Conservation (phyloP, 2,888 invertebrate genomes). For the Pristionchus fissidentatus region DNA sequence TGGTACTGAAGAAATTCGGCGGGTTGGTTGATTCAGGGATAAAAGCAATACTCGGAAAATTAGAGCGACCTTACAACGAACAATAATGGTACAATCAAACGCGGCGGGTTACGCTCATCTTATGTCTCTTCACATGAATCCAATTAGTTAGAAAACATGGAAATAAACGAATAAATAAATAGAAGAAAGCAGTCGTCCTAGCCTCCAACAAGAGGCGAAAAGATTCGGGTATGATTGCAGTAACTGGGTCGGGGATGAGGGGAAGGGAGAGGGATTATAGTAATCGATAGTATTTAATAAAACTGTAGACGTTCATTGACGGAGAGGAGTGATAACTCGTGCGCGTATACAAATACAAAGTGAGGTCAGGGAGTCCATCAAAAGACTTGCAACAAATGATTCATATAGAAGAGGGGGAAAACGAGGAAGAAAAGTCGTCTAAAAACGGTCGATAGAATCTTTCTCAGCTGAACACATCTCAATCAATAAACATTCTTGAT, state of each 20-base stretch:
- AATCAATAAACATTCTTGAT: no score
- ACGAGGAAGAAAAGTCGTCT: constrained; percentile 8
- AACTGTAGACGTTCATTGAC: constrained; percentile 19
- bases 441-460: not conserved
- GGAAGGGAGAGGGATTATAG: not conserved
- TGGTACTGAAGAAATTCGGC: not conserved
- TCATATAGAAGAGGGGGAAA: constrained; percentile 19
- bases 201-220: not conserved
- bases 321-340: constrained; percentile 16
- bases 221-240: not conserved
- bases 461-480: no score
- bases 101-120: not conserved
- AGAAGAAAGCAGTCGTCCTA: not conserved
- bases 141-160: no score
- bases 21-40: not conserved
- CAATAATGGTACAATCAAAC: not conserved
- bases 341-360: constrained; percentile 31
- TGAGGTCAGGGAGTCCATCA: constrained; percentile 23
- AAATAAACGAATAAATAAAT: not conserved
- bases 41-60: not conserved
- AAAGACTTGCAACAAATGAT: not conserved
- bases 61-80: not conserved
- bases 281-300: not conserved
- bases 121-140: not conserved
- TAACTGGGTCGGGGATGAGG: not conserved